phyloP scores from a whole-genome alignment of 2,888 invertebrate species.

The Cosmorhoe ocellata region DNA sequence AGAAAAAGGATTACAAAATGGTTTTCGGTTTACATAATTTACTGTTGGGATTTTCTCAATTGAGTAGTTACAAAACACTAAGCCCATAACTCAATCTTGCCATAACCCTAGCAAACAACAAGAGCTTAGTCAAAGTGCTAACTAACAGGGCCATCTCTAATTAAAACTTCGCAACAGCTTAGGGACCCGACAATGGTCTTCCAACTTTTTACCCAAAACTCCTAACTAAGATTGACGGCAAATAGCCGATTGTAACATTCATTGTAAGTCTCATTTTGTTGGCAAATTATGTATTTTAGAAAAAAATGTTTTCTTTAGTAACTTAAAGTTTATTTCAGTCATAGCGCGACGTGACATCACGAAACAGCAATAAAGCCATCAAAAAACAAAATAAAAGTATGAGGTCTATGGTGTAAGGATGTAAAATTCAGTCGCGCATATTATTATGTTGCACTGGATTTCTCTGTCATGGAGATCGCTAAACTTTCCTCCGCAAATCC shows the following conservation, averaged over 20 bases:
- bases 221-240: constrained; percentile 29
- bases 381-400: constrained; percentile 19
- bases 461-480: constrained; percentile 36
- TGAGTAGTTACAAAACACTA: not conserved
- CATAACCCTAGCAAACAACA: constrained; percentile 18
- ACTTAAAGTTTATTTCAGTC: no score
- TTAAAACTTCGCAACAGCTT: constrained; percentile 52
- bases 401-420: no score
- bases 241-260: constrained; percentile 24
- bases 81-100: constrained; percentile 10
- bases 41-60: not conserved
- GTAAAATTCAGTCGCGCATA: constrained; percentile 34
- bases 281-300: no score
- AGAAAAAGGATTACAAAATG: no score
- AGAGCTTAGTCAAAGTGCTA: constrained; percentile 22
- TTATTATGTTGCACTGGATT: constrained; percentile 38
- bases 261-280: not conserved
- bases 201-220: constrained; percentile 43
- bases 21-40: not conserved
- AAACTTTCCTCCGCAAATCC: constrained; percentile 44
- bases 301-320: no score
- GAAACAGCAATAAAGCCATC: not conserved
- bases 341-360: no score
- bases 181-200: constrained; percentile 33
- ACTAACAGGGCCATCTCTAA: constrained; percentile 53